These are phyloP conservation scores for Sphaeridia pumilis DNA, from an alignment of 2,888 invertebrate genomes.

Conservation along the genomic window DNA sequence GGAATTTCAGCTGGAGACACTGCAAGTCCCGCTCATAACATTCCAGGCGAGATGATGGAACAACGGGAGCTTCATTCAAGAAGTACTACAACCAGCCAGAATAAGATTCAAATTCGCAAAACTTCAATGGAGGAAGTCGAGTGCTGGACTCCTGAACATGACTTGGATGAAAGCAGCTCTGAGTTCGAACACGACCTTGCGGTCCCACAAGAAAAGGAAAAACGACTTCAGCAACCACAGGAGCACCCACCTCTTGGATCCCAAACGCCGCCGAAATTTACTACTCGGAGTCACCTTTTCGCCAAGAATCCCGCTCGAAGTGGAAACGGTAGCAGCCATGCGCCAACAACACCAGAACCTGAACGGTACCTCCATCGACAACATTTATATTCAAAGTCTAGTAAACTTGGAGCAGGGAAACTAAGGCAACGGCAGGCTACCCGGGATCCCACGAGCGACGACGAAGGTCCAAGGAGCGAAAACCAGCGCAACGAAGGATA, in stretches of 20 bases:
- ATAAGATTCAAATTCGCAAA: constrained; percentile 3
- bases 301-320: constrained; percentile 16
- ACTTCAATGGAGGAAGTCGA: constrained; percentile 24
- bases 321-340: neutral
- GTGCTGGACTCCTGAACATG: constrained; percentile 76
- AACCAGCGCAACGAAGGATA: neutral
- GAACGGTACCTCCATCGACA: constrained; percentile 11
- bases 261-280: constrained; percentile 29
- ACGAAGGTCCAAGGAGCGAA: neutral
- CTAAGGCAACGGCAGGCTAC: neutral
- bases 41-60: constrained; percentile 6
- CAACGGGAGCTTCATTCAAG: constrained; percentile 11
- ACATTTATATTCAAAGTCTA: constrained; percentile 26
- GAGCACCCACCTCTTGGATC: neutral
- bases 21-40: constrained; percentile 42
- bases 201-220: neutral
- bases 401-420: constrained; percentile 6
- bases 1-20: constrained; percentile 66
- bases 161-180: constrained; percentile 54
- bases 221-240: too few species aligned
- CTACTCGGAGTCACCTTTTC: constrained; percentile 27
- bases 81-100: constrained; percentile 10
- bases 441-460: neutral
- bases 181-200: constrained; percentile 32
- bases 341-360: neutral